Evolutionary conservation across 2,113 vertebrate species (phyloP).

Genomic region (Lota lota): DNA sequence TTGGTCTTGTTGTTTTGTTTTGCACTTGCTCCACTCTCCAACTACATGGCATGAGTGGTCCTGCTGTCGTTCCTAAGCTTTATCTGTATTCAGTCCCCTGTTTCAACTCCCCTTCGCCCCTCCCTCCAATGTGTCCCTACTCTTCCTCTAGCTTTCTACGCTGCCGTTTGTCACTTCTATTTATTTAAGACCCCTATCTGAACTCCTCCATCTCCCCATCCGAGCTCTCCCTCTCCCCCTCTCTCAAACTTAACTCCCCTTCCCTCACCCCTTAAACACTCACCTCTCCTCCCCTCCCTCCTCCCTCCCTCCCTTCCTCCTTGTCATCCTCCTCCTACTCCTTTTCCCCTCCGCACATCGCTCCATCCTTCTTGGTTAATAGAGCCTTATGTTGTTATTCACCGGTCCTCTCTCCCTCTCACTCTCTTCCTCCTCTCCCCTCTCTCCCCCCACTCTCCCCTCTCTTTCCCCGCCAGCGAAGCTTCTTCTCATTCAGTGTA

Average conservation of each 20-base stretch:
- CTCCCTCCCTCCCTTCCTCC: slow-evolving; percentile 6
- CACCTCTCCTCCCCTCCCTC: background rate
- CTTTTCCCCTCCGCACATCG: background rate
- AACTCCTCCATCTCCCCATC: too few relatives aligned
- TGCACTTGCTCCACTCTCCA: too few relatives aligned
- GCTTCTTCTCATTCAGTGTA: slow-evolving; percentile 45
- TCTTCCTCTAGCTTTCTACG: background rate
- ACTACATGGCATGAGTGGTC: too few relatives aligned
- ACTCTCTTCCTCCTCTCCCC: background rate
- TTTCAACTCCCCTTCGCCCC: background rate
- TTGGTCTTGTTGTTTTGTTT: too few relatives aligned
- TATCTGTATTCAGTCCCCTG: background rate
- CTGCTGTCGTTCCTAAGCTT: background rate
- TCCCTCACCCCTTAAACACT: background rate
- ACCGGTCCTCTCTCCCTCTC: background rate
- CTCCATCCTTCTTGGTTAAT: background rate
- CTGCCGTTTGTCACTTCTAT: background rate
- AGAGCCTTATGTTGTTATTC: background rate
- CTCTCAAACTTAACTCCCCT: slow-evolving; percentile 11
- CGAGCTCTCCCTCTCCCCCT: background rate
- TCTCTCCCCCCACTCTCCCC: slow-evolving; percentile 22
- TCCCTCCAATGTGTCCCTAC: background rate
- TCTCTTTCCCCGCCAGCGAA: slow-evolving; percentile 18
- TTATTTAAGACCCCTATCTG: background rate
- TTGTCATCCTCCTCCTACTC: background rate